Evolutionary conservation across 2,797 vertebrate species (phyloP).

Genomic region (Pantherophis vulpinus): DNA sequence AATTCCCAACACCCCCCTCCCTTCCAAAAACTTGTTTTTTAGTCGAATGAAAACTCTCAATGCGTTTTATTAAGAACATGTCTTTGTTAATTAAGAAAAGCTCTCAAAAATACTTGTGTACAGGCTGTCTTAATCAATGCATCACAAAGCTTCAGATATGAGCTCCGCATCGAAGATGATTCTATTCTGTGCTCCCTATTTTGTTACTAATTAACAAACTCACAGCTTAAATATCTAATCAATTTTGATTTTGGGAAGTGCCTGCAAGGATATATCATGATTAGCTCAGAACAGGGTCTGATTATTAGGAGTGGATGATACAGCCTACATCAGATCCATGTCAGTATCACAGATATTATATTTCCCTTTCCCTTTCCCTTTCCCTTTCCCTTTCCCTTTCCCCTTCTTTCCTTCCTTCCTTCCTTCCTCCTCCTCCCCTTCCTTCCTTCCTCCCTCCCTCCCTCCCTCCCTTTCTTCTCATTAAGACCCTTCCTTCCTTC

Average conservation of each 20-base stretch:
- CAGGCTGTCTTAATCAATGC: fast-evolving
- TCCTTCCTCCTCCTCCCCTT: too few relatives aligned
- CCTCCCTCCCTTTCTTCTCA: background rate
- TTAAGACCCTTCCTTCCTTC: too few relatives aligned
- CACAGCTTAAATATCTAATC: background rate
- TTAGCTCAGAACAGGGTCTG: background rate
- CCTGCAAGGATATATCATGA: background rate
- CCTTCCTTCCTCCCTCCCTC: too few relatives aligned
- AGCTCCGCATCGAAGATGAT: background rate
- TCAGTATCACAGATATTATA: background rate
- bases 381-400: background rate
- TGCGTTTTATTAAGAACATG: background rate
- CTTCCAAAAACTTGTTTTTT: fast-evolving
- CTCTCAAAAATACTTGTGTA: background rate
- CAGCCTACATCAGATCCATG: background rate
- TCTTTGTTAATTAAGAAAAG: background rate
- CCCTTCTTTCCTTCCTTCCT: too few relatives aligned
- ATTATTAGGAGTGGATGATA: background rate
- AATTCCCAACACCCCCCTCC: background rate
- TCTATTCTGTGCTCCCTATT: background rate
- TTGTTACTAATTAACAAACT: background rate
- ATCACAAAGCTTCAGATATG: background rate
- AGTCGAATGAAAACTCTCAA: background rate
- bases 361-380: background rate
- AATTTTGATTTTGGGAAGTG: background rate